These are phyloP conservation scores for Dicranocentrus wangi DNA, from an alignment of 2,888 invertebrate species.

Conservation along the genomic window DNA sequence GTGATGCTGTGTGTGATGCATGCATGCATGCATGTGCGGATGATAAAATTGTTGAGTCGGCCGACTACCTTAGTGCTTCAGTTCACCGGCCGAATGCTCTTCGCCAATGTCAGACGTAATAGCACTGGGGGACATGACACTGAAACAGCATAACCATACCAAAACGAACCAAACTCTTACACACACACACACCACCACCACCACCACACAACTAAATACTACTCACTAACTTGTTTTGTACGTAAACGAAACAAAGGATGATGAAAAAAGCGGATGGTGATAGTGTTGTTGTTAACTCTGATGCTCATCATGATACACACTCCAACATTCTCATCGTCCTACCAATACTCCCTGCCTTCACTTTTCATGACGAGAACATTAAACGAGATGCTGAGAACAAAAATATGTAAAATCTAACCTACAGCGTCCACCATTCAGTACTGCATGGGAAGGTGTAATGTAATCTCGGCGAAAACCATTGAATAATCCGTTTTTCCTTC, in stretches of 20 bases:
- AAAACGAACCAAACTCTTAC: background rate
- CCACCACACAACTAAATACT: background rate
- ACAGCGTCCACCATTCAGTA: background rate
- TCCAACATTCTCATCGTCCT: slow-evolving; percentile 21
- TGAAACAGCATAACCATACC: slow-evolving; percentile 44
- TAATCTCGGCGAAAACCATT: slow-evolving; percentile 8
- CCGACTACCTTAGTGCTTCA: slow-evolving; percentile 64
- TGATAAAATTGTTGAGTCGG: slow-evolving; percentile 59
- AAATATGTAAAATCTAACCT: background rate
- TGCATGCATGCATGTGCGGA: slow-evolving; percentile 46
- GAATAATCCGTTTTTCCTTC: slow-evolving; percentile 16
- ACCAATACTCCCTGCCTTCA: slow-evolving; percentile 4
- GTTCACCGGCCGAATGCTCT: slow-evolving; percentile 65
- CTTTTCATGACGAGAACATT: slow-evolving; percentile 34
- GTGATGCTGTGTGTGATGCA: slow-evolving; percentile 46
- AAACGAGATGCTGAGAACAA: background rate
- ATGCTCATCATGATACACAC: background rate
- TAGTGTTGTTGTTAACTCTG: slow-evolving; percentile 7
- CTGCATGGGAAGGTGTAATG: background rate
- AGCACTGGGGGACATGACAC: slow-evolving; percentile 60
- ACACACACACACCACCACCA: slow-evolving; percentile 11
- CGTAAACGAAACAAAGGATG: slow-evolving; percentile 17
- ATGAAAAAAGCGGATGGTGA: background rate
- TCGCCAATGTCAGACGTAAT: slow-evolving; percentile 65
- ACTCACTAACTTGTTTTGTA: background rate